Conservation (phyloP, 2,113 vertebrate species). For the Megalops atlanticus region DNA sequence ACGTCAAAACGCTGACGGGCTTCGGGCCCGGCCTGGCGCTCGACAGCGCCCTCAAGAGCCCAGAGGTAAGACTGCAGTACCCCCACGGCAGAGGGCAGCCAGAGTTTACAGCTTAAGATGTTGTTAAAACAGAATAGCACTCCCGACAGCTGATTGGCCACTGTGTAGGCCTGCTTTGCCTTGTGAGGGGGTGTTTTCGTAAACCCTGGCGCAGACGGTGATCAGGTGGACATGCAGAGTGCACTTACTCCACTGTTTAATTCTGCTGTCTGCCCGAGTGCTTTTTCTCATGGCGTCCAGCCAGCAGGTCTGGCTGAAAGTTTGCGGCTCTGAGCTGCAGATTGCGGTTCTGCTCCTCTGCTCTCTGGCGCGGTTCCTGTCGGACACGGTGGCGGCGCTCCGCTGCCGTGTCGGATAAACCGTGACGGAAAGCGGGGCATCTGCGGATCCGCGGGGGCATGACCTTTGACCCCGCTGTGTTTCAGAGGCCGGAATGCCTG, state of each 20-base stretch:
- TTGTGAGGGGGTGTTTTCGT: constrained; percentile 46
- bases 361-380: constrained; percentile 81
- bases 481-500: constrained; percentile 88
- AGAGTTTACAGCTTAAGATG: too few species aligned
- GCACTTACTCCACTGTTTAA: constrained; percentile 51
- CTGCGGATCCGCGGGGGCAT: too few species aligned
- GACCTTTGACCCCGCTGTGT: constrained; percentile 5
- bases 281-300: constrained; percentile 55
- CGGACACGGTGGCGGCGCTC: constrained; percentile 81
- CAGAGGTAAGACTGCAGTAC: constrained; percentile 74
- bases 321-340: constrained; percentile 23
- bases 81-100: too few species aligned
- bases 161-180: too few species aligned
- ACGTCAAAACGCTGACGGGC: constrained; percentile 94
- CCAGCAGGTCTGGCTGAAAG: constrained; percentile 55
- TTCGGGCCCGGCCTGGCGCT: constrained; percentile 95
- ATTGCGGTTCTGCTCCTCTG: constrained; percentile 49
- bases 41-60: constrained; percentile 89
- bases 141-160: too few species aligned
- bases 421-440: constrained; percentile 63
- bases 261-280: constrained; percentile 65
- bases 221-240: constrained; percentile 54
- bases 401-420: constrained; percentile 80
- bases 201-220: constrained; percentile 49
- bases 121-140: too few species aligned